Evolutionary conservation across 2,888 invertebrate species (phyloP).

Genomic region (Scaptomyza cyrtandrae): DNA sequence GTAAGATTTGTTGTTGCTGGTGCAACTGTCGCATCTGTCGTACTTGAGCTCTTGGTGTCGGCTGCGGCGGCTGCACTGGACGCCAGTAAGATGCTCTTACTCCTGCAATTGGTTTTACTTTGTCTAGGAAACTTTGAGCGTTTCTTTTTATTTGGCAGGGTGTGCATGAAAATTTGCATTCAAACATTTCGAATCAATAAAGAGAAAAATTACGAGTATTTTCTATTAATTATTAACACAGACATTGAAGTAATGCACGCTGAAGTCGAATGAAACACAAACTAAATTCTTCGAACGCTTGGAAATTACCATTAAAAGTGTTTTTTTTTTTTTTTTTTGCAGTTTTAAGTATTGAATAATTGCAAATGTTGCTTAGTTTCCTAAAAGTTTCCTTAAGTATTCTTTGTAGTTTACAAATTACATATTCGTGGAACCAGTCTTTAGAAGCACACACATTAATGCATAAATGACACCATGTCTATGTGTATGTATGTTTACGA

Average conservation of each 20-base stretch:
- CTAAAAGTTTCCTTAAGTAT: constrained; percentile 33
- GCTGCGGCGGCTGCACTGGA: constrained; percentile 53
- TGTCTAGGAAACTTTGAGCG: constrained; percentile 53
- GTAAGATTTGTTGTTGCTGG: constrained; percentile 32
- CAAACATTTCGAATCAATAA: constrained; percentile 15
- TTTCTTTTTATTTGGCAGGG: constrained; percentile 27
- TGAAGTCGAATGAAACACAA: constrained; percentile 16
- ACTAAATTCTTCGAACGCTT: not conserved
- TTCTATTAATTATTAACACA: constrained; percentile 8
- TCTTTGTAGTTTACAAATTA: constrained; percentile 26
- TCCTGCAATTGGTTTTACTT: constrained; percentile 56
- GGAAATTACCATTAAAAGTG: not conserved
- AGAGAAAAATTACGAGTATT: not conserved
- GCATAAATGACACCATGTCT: not conserved
- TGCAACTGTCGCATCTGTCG: constrained; percentile 26
- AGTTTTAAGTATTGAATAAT: constrained; percentile 14
- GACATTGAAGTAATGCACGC: constrained; percentile 15
- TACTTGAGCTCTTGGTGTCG: constrained; percentile 28
- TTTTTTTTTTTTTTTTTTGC: constrained; percentile 15
- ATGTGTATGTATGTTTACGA: not conserved
- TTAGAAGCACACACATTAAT: constrained; percentile 44
- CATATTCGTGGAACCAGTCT: constrained; percentile 58
- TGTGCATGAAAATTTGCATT: constrained; percentile 13
- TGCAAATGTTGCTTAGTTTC: constrained; percentile 24
- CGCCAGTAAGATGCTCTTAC: constrained; percentile 71